Conservation (phyloP, 2,113 vertebrate species). For the Thunnus thynnus region DNA sequence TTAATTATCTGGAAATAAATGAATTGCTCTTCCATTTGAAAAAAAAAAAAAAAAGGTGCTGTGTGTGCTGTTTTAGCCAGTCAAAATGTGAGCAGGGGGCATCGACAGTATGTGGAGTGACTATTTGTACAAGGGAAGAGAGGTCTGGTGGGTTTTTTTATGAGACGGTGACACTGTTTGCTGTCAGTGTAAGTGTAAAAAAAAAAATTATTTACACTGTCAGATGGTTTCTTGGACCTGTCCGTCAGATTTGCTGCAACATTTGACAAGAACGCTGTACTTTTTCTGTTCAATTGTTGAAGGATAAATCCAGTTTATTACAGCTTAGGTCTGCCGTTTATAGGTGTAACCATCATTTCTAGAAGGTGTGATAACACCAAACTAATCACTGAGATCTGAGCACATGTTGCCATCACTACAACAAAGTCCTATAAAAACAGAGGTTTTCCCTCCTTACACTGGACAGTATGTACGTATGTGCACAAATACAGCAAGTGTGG, state of each 20-base stretch:
- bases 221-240: not conserved
- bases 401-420: too few relatives aligned
- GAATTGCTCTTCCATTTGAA: slow-evolving; percentile 56
- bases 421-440: too few relatives aligned
- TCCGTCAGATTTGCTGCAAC: not conserved
- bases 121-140: slow-evolving; percentile 4
- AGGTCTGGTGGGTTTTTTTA: not conserved
- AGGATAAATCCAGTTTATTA: not conserved
- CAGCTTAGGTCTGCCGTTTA: not conserved
- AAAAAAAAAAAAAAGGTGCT: slow-evolving; percentile 61
- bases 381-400: too few relatives aligned
- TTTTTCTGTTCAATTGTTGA: not conserved
- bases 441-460: too few relatives aligned
- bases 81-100: slow-evolving; percentile 35
- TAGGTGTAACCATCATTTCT: not conserved
- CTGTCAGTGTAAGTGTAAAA: not conserved
- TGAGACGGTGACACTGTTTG: not conserved
- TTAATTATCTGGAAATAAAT: slow-evolving; percentile 77
- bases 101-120: slow-evolving; percentile 9
- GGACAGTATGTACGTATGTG: too few relatives aligned
- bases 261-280: not conserved
- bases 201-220: not conserved
- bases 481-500: too few relatives aligned
- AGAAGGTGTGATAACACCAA: too few relatives aligned
- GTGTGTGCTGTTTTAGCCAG: slow-evolving; percentile 62